A percentile compares a stretch with the other conserved stretches of the same genome.
Evolutionary conservation across 2,888 invertebrate genomes (phyloP).

Genomic region (Troides oblongomaculatus): DNA sequence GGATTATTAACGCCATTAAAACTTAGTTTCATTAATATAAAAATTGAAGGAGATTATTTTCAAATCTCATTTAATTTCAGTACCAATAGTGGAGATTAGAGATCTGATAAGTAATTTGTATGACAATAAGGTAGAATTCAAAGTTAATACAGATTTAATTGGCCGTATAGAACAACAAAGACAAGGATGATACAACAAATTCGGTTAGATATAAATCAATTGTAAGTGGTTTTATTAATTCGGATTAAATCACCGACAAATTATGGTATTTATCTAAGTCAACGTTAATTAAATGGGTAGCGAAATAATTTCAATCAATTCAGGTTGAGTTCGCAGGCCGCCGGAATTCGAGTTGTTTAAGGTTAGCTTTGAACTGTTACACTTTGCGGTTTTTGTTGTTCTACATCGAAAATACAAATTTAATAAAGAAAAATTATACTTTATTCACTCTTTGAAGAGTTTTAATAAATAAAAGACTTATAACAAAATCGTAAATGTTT

Average conservation of each 20-base stretch:
- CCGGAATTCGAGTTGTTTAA: conserved; percentile 11
- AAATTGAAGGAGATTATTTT: background rate
- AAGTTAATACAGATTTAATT: no score
- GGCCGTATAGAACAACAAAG: background rate
- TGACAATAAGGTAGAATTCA: no score
- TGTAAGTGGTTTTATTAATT: conserved; percentile 8
- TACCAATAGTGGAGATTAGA: no score
- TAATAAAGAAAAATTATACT: background rate
- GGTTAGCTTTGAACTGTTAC: conserved; percentile 14
- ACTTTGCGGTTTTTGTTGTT: conserved; percentile 7
- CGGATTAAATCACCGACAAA: conserved; percentile 1
- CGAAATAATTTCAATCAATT: conserved; percentile 18
- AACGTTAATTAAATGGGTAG: conserved; percentile 13
- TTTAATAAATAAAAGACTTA: background rate
- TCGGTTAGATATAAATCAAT: conserved; percentile 2
- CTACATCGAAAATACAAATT: background rate
- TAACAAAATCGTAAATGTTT: background rate
- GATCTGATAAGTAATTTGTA: no score
- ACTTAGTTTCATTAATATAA: background rate
- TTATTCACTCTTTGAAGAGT: background rate
- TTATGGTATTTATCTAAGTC: conserved; percentile 13
- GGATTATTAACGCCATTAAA: background rate
- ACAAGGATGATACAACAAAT: background rate
- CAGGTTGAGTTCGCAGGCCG: conserved; percentile 12
- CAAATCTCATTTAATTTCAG: no score